A percentile compares a stretch with the other conserved stretches of the same genome.
phyloP scores from a whole-genome alignment of 1,140 invertebrate species.

The Cyclargus thomasi region DNA sequence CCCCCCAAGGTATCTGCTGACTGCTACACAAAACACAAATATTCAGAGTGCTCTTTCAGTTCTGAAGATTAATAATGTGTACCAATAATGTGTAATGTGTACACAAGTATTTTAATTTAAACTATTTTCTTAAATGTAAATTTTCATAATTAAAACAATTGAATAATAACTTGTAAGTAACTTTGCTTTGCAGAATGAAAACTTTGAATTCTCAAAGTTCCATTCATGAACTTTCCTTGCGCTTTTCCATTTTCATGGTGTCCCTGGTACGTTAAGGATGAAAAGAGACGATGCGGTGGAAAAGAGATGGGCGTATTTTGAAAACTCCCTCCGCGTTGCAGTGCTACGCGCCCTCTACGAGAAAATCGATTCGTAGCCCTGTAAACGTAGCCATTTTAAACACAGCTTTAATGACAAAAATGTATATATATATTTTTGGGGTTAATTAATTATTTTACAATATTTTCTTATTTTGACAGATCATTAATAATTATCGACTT shows the following conservation, averaged over 20 bases:
- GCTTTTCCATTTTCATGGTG: neutral
- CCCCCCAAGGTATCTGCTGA: too few species aligned
- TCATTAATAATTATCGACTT: too few species aligned
- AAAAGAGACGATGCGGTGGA: slow-evolving; percentile 17
- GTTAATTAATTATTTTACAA: too few species aligned
- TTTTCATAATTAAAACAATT: too few species aligned
- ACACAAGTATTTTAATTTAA: too few species aligned
- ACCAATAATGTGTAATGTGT: too few species aligned
- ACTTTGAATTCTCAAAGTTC: neutral
- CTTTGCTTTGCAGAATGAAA: neutral
- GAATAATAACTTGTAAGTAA: too few species aligned
- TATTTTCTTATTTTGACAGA: too few species aligned
- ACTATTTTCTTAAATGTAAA: too few species aligned
- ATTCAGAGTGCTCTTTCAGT: too few species aligned
- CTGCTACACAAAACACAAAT: too few species aligned
- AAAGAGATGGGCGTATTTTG: slow-evolving; percentile 25
- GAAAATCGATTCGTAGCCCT: slow-evolving; percentile 37
- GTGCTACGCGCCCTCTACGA: slow-evolving; percentile 39
- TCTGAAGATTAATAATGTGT: too few species aligned
- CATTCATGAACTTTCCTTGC: neutral
- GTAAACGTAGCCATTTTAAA: neutral
- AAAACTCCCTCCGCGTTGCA: slow-evolving; percentile 28
- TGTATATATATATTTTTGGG: neutral
- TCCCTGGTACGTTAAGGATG: slow-evolving; percentile 16
- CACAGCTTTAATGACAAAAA: neutral